Conservation (phyloP, 2,113 vertebrate species). For the Sinocyclocheilus anshuiensis region DNA sequence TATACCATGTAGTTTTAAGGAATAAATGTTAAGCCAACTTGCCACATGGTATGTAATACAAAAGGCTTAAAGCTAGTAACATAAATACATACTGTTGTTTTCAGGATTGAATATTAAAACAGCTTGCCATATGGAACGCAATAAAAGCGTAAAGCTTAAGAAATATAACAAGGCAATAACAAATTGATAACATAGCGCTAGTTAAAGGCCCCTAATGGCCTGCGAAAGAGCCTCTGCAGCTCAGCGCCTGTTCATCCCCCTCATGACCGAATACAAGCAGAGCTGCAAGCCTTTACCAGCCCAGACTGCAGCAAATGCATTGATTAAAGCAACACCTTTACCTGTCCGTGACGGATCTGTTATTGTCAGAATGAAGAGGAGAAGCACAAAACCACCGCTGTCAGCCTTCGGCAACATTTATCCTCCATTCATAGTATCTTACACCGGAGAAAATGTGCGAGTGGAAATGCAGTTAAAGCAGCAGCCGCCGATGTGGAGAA, state of each 20-base stretch:
- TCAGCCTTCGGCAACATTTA: constrained; percentile 98
- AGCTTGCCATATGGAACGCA: not conserved
- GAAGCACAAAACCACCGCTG: constrained; percentile 87
- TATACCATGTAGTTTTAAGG: not conserved
- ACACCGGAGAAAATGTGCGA: constrained; percentile 72
- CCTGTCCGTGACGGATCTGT: constrained; percentile 93
- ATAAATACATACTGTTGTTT: not conserved
- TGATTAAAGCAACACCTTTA: constrained; percentile 63
- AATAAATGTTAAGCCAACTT: not conserved
- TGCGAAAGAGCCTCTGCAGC: not conserved
- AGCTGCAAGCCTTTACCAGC: not conserved
- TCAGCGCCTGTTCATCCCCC: not conserved
- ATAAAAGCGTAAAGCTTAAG: not conserved
- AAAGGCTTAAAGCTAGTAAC: not conserved
- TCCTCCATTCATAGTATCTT: constrained; percentile 96
- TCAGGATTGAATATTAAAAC: not conserved
- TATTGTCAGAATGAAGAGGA: constrained; percentile 86
- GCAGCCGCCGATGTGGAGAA: constrained; percentile 29
- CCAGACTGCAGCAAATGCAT: not conserved
- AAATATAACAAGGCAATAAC: not conserved
- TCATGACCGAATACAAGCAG: not conserved
- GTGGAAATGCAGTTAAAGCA: constrained; percentile 52
- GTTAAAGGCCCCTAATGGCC: constrained; percentile 12
- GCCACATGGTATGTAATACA: not conserved
- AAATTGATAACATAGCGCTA: not conserved